These are phyloP conservation scores for Bolinopsis microptera DNA, from an alignment of 37 sponge, comb jelly and placozoan species.

Conservation along the genomic window DNA sequence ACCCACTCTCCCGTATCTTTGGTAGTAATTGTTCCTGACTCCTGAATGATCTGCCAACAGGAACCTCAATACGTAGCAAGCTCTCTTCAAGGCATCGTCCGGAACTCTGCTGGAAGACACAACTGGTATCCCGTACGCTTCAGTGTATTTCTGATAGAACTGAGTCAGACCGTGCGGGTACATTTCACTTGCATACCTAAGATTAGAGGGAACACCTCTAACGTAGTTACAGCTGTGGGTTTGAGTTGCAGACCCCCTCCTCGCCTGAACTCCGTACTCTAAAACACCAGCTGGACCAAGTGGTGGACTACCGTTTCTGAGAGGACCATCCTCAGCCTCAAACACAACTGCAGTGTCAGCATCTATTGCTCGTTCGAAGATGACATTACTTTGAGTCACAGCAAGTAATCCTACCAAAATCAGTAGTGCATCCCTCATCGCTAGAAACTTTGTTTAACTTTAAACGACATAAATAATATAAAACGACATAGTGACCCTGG, in stretches of 20 bases:
- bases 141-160: conserved; percentile 60
- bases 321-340: too few relatives aligned
- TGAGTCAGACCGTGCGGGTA: conserved; percentile 59
- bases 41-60: conserved; percentile 55
- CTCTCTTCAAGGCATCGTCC: conserved; percentile 35
- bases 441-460: too few relatives aligned
- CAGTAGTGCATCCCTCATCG: too few relatives aligned
- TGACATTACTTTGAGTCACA: too few relatives aligned
- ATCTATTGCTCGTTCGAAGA: too few relatives aligned
- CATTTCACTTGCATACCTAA: background rate
- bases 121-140: conserved; percentile 59
- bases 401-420: too few relatives aligned
- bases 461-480: too few relatives aligned
- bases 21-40: conserved; percentile 14
- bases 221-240: background rate
- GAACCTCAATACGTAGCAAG: conserved; percentile 20
- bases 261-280: too few relatives aligned
- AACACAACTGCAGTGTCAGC: too few relatives aligned
- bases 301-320: too few relatives aligned
- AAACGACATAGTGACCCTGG: too few relatives aligned
- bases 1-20: conserved; percentile 23
- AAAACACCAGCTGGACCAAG: too few relatives aligned
- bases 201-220: conserved; percentile 2
- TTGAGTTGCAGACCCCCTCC: background rate
- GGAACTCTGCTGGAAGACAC: conserved; percentile 40